phyloP scores from a whole-genome alignment of 2,113 vertebrate genomes.

The Phyllopteryx taeniolatus region DNA sequence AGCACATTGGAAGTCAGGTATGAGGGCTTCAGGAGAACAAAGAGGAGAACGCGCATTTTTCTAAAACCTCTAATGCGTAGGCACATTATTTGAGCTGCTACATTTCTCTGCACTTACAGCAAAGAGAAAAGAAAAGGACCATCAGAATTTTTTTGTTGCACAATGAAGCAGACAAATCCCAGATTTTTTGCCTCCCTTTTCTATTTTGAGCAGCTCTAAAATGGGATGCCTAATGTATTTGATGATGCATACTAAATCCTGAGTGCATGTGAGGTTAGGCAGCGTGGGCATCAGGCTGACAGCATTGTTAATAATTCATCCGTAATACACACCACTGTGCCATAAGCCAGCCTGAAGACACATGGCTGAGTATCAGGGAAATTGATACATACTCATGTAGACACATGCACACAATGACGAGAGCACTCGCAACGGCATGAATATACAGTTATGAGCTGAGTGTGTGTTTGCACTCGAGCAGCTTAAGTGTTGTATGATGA shows the following conservation, averaged over 20 bases:
- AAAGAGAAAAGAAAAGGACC: background rate
- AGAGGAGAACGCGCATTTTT: constrained; percentile 10
- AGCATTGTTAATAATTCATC: constrained; percentile 51
- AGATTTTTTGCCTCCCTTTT: constrained; percentile 29
- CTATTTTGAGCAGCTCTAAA: constrained; percentile 49
- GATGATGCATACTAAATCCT: constrained; percentile 50
- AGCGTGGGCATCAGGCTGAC: constrained; percentile 34
- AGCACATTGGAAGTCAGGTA: constrained; percentile 44
- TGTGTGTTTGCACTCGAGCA: background rate
- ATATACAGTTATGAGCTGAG: constrained; percentile 5
- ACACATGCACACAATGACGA: background rate
- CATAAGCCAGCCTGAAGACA: constrained; percentile 21
- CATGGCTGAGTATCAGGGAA: constrained; percentile 12
- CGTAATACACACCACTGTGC: constrained; percentile 33
- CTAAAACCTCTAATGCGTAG: constrained; percentile 19
- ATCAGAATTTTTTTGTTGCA: constrained; percentile 32
- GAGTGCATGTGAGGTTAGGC: constrained; percentile 49
- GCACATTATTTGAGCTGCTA: constrained; percentile 23
- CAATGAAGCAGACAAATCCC: constrained; percentile 44
- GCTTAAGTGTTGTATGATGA: constrained; percentile 31
- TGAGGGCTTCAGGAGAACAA: constrained; percentile 38
- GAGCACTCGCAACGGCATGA: background rate
- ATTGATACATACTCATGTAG: constrained; percentile 20
- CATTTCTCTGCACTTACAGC: constrained; percentile 36
- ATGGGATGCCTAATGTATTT: constrained; percentile 41